Conservation (phyloP, 2,888 invertebrate species). For the Drosophila stalkeri region DNA sequence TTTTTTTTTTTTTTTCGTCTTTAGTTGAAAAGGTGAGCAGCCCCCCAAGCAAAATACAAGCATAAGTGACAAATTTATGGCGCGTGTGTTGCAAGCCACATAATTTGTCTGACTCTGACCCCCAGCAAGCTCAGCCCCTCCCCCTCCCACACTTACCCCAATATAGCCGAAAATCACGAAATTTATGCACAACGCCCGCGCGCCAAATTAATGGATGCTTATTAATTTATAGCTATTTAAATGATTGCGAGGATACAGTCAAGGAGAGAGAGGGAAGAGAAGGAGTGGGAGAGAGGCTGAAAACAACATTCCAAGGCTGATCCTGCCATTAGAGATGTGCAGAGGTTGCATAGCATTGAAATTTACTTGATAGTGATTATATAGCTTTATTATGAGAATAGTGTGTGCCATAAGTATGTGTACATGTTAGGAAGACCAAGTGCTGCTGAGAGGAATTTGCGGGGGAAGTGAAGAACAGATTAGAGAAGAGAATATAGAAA, state of each 20-base stretch:
- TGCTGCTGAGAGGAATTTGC: no score
- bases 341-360: not conserved
- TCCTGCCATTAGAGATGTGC: conserved; percentile 36
- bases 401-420: not conserved
- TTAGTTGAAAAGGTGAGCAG: conserved; percentile 47
- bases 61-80: conserved; percentile 79
- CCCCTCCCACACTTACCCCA: conserved; percentile 16
- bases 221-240: conserved; percentile 80
- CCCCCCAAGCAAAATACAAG: conserved; percentile 13
- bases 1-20: not conserved
- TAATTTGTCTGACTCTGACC: conserved; percentile 75
- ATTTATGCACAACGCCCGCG: conserved; percentile 77
- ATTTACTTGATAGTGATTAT: not conserved
- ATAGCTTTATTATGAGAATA: not conserved
- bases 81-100: conserved; percentile 79
- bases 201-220: conserved; percentile 80
- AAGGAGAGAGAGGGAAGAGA: not conserved
- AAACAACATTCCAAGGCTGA: conserved; percentile 69
- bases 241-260: conserved; percentile 66
- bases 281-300: conserved; percentile 2
- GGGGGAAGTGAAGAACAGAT: not conserved
- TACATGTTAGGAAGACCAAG: not conserved
- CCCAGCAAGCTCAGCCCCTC: conserved; percentile 24
- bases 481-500: no score
- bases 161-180: conserved; percentile 63